Conservation (phyloP, 2,888 invertebrate species). For the Luperina nickerlii region DNA sequence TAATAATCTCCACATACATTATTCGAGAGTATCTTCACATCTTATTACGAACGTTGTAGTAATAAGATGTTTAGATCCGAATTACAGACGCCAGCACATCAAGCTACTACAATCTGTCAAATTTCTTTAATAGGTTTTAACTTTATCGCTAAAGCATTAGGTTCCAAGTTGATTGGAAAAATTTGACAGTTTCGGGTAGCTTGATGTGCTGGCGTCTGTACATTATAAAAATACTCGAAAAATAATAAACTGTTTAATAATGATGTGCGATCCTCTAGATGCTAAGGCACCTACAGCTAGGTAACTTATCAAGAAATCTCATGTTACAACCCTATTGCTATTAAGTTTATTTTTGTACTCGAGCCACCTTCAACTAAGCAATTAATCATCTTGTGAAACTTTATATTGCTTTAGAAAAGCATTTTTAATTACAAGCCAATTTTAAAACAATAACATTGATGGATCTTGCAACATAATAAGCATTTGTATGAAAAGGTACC, state of each 20-base stretch:
- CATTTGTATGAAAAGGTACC: background rate
- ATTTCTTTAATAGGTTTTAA: too few relatives aligned
- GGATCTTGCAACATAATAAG: background rate
- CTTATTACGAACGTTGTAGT: background rate
- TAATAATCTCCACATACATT: background rate
- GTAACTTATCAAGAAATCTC: conserved; percentile 3
- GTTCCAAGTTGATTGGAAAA: too few relatives aligned
- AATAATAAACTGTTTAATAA: conserved; percentile 6
- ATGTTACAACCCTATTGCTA: background rate
- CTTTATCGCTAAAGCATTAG: too few relatives aligned
- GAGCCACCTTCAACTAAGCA: background rate
- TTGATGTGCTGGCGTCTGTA: too few relatives aligned
- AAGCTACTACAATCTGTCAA: too few relatives aligned
- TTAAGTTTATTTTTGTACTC: background rate
- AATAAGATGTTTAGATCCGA: background rate
- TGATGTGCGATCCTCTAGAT: conserved; percentile 8
- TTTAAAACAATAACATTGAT: background rate
- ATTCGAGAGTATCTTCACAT: background rate
- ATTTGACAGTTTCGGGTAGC: too few relatives aligned
- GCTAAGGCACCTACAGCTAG: background rate
- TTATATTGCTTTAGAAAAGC: conserved; percentile 8
- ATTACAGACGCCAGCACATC: background rate
- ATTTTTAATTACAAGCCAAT: background rate
- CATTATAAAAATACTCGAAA: conserved; percentile 9
- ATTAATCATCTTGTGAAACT: conserved; percentile 19